A percentile compares a stretch with the other conserved stretches of the same genome.
Conservation (phyloP, 2,113 vertebrate species). For the Pipa parva region DNA sequence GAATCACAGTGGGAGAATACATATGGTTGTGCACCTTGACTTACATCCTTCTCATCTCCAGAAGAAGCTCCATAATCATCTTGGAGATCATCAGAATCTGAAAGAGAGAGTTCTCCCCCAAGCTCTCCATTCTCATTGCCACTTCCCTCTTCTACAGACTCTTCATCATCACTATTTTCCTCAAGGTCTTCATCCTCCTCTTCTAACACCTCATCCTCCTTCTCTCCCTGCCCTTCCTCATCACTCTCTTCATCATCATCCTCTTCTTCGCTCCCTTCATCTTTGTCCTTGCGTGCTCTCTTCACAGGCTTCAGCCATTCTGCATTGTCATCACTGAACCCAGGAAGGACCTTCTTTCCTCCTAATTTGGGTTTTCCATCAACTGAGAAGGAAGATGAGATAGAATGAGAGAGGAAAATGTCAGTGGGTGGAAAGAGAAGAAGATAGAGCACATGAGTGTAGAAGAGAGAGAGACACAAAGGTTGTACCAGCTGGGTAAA, state of each 20-base stretch:
- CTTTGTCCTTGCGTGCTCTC: conserved; percentile 57
- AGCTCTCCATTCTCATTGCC: conserved; percentile 36
- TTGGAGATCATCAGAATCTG: conserved; percentile 75
- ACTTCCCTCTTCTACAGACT: conserved; percentile 47
- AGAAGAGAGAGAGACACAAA: background rate
- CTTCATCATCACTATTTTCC: conserved; percentile 51
- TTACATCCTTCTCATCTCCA: conserved; percentile 54
- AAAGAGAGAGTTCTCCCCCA: background rate
- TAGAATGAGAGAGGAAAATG: background rate
- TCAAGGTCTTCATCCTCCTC: conserved; percentile 60
- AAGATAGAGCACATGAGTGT: background rate
- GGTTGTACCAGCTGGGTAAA: too few relatives aligned
- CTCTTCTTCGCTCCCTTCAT: conserved; percentile 61
- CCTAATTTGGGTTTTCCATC: background rate
- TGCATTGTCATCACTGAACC: conserved; percentile 73
- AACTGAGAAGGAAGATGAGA: background rate
- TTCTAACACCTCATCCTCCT: conserved; percentile 46
- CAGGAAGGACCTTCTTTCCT: conserved; percentile 32
- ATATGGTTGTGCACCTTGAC: conserved; percentile 10
- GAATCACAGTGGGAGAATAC: background rate
- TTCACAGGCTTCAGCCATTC: conserved; percentile 68
- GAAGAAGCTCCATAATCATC: conserved; percentile 79
- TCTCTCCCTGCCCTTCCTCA: background rate
- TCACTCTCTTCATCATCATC: conserved; percentile 54
- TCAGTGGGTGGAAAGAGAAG: conserved; percentile 3